A percentile compares a stretch with the other conserved stretches of the same genome.
These are phyloP conservation scores for Hyposoter dolosus DNA, from an alignment of 2,888 invertebrate species.

Conservation along the genomic window DNA sequence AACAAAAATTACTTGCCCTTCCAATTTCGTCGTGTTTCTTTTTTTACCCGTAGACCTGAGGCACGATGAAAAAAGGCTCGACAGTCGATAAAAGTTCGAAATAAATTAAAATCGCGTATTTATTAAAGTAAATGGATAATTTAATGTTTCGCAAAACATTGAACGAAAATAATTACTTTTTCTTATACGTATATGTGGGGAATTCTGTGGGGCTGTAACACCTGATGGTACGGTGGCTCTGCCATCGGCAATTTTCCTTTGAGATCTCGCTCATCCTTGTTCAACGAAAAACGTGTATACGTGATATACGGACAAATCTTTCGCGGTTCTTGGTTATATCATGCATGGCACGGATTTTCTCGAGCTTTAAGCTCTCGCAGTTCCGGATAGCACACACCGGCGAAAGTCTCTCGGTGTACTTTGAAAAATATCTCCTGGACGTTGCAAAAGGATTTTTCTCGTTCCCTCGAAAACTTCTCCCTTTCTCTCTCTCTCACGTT, in stretches of 20 bases:
- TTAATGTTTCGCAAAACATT: background rate
- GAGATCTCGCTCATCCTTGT: conserved; percentile 1
- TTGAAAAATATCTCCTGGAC: conserved; percentile 77
- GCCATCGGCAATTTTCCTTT: conserved; percentile 12
- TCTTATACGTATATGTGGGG: background rate
- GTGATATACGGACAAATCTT: conserved; percentile 75
- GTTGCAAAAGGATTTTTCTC: conserved; percentile 73
- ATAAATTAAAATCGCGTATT: background rate
- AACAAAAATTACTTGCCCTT: too few species aligned
- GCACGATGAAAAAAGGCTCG: too few species aligned
- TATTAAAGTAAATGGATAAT: background rate
- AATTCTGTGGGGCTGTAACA: background rate
- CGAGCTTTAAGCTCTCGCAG: conserved; percentile 70
- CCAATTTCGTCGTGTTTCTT: background rate
- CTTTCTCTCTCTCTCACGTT: conserved; percentile 45
- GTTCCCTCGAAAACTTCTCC: conserved; percentile 52
- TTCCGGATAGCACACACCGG: conserved; percentile 32
- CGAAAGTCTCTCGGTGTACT: conserved; percentile 67
- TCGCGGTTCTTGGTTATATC: conserved; percentile 70
- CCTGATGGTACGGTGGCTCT: background rate
- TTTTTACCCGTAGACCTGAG: background rate
- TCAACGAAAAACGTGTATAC: conserved; percentile 11
- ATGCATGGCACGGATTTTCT: conserved; percentile 76
- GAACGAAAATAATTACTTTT: background rate
- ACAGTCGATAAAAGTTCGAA: background rate